phyloP scores from a whole-genome alignment of 2,797 vertebrate species.

The Poliocrania exsul region DNA sequence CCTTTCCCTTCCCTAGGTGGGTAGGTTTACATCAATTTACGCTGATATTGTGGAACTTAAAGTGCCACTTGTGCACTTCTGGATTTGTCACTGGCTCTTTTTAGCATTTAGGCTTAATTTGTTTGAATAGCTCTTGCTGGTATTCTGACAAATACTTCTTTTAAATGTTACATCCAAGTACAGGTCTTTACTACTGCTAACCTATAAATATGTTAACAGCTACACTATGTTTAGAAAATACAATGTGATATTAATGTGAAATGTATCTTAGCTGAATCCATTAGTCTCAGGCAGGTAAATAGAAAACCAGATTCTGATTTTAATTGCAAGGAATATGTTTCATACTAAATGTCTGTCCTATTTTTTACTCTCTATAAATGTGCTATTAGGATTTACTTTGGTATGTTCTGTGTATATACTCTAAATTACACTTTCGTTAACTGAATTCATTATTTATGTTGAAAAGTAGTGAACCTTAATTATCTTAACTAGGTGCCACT shows the following conservation, averaged over 20 bases:
- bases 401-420: background rate
- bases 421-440: constrained; percentile 45
- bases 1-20: constrained; percentile 48
- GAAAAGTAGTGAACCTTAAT: constrained; percentile 28
- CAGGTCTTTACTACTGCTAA: constrained; percentile 4
- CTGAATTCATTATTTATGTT: constrained; percentile 42
- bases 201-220: constrained; percentile 46
- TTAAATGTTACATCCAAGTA: constrained; percentile 10
- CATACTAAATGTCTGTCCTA: constrained; percentile 28
- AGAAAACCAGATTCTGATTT: constrained; percentile 67
- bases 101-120: constrained; percentile 21
- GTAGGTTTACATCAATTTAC: background rate
- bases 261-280: constrained; percentile 63
- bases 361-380: constrained; percentile 50
- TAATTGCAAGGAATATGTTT: constrained; percentile 67
- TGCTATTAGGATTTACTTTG: background rate
- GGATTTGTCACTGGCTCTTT: constrained; percentile 24
- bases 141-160: constrained; percentile 31
- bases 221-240: constrained; percentile 47
- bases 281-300: constrained; percentile 66
- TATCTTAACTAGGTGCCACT: background rate
- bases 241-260: constrained; percentile 71
- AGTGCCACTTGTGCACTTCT: background rate
- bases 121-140: background rate
- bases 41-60: constrained; percentile 29